Conservation (phyloP, 64 coral and sea anemone species). For the Montipora efflorescens region DNA sequence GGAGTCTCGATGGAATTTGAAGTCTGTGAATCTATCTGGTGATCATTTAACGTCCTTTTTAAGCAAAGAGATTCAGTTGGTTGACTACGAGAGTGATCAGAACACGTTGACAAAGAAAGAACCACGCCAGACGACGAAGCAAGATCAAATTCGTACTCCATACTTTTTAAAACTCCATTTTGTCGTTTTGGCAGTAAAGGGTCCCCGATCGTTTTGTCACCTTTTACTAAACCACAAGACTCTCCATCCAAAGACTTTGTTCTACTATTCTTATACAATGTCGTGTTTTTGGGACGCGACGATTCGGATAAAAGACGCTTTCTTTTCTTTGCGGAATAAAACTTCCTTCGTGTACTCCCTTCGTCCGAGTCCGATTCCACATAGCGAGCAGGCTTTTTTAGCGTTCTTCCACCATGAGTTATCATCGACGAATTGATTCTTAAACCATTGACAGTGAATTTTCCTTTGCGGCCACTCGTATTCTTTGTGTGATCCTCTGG, state of each 20-base stretch:
- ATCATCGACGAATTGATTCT: conserved; percentile 72
- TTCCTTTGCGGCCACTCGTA: conserved; percentile 63
- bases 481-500: conserved; percentile 86
- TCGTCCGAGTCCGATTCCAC: conserved; percentile 90
- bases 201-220: conserved; percentile 27
- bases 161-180: conserved; percentile 26
- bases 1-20: conserved; percentile 63
- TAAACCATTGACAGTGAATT: conserved; percentile 78
- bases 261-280: conserved; percentile 88
- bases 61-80: conserved; percentile 52
- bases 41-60: conserved; percentile 77
- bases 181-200: conserved; percentile 22
- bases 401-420: conserved; percentile 87
- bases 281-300: conserved; percentile 55
- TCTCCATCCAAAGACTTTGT: conserved; percentile 80
- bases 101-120: conserved; percentile 46
- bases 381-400: conserved; percentile 84
- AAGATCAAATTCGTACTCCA: conserved; percentile 57
- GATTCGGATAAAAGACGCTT: conserved; percentile 69
- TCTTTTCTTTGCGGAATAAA: conserved; percentile 47
- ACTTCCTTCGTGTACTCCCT: conserved; percentile 66
- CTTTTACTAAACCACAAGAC: conserved; percentile 44
- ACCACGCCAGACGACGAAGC: conserved; percentile 9
- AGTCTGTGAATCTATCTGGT: conserved; percentile 74
- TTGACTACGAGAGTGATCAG: conserved; percentile 26